phyloP scores from a whole-genome alignment of 2,888 invertebrate genomes.

The Trachelus stipa region DNA sequence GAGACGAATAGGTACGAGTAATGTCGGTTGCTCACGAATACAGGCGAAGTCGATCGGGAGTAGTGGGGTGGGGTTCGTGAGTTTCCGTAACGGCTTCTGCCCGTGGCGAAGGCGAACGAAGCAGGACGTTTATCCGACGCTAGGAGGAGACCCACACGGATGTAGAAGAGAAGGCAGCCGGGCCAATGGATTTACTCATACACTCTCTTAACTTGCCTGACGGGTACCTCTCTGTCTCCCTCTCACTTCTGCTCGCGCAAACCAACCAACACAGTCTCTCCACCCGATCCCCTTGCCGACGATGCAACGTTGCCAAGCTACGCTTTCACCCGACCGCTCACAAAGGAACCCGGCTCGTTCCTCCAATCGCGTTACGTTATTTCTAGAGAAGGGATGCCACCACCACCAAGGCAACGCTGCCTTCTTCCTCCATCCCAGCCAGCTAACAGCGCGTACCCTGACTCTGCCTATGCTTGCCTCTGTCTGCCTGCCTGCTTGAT shows the following conservation, averaged over 20 bases:
- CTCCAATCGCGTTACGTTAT: slow-evolving; percentile 51
- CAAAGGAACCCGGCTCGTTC: slow-evolving; percentile 61
- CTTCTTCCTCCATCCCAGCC: slow-evolving; percentile 26
- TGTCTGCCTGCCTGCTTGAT: slow-evolving; percentile 18
- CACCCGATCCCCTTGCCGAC: neutral
- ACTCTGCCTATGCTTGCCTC: slow-evolving; percentile 14
- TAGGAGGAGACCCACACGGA: slow-evolving; percentile 3
- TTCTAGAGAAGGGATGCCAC: slow-evolving; percentile 50
- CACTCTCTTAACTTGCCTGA: slow-evolving; percentile 1
- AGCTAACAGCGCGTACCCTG: slow-evolving; percentile 13
- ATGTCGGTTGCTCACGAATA: neutral
- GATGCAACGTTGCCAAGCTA: slow-evolving; percentile 62
- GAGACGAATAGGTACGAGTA: neutral
- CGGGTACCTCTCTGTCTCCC: slow-evolving; percentile 19
- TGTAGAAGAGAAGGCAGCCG: slow-evolving; percentile 1
- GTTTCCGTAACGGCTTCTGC: neutral
- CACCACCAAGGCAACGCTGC: slow-evolving; percentile 58
- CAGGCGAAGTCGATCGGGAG: neutral
- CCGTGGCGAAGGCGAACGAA: neutral
- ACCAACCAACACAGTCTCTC: neutral
- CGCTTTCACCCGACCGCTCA: slow-evolving; percentile 63
- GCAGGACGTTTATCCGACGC: neutral
- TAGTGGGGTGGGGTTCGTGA: neutral
- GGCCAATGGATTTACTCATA: slow-evolving; percentile 3
- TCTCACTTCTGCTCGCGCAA: slow-evolving; percentile 31